Conservation (phyloP, 2,888 invertebrate species). For the Drosophila subsilvestris region DNA sequence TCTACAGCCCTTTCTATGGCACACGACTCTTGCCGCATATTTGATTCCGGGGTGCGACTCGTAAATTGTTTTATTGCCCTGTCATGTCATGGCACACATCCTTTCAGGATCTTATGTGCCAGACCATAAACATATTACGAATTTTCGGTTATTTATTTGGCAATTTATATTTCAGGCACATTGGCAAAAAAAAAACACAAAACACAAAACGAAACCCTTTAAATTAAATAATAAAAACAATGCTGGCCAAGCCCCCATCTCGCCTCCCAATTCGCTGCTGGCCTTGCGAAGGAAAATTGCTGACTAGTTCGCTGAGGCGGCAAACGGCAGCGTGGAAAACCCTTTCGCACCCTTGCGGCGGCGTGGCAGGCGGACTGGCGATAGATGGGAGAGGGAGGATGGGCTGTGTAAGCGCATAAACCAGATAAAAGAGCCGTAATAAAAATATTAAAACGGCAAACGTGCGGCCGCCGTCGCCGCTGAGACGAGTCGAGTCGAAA, state of each 20-base stretch:
- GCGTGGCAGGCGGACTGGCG: background rate
- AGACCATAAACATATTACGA: slow-evolving; percentile 42
- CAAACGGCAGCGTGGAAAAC: slow-evolving; percentile 11
- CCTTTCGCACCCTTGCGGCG: slow-evolving; percentile 23
- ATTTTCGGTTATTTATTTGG: slow-evolving; percentile 46
- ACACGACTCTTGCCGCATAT: background rate
- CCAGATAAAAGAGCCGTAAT: slow-evolving; percentile 25
- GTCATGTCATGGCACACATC: slow-evolving; percentile 24
- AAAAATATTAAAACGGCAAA: slow-evolving; percentile 42
- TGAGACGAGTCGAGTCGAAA: slow-evolving; percentile 8
- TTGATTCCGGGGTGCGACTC: slow-evolving; percentile 10
- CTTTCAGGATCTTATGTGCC: slow-evolving; percentile 19
- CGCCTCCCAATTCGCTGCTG: background rate
- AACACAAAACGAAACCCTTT: slow-evolving; percentile 32
- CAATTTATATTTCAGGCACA: slow-evolving; percentile 51
- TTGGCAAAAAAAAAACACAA: slow-evolving; percentile 8
- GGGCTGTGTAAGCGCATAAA: slow-evolving; percentile 22
- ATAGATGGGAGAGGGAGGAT: background rate
- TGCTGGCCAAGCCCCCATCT: background rate
- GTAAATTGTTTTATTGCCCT: slow-evolving; percentile 48
- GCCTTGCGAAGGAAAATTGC: background rate
- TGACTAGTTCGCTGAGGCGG: slow-evolving; percentile 17
- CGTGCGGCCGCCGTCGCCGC: slow-evolving; percentile 14
- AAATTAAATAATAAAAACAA: slow-evolving; percentile 57
- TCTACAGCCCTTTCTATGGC: background rate